A percentile compares a stretch with the other conserved stretches of the same genome.
Evolutionary conservation across 2,888 invertebrate species (phyloP).

Genomic region (Cepaea hortensis): DNA sequence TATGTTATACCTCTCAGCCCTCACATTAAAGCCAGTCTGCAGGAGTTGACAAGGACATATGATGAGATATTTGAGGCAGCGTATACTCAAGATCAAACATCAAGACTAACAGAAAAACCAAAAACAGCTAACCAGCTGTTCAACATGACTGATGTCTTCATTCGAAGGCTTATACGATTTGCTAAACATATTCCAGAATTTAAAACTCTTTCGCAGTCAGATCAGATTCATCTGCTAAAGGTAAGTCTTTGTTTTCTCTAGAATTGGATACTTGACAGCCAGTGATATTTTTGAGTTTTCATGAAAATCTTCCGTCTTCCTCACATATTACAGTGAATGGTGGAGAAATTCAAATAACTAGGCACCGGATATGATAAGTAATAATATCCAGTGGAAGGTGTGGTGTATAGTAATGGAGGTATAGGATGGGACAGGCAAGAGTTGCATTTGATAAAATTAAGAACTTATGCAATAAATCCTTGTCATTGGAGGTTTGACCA

Average conservation of each 20-base stretch:
- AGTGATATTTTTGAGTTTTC: not conserved
- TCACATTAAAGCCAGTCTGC: constrained; percentile 46
- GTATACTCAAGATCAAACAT: constrained; percentile 61
- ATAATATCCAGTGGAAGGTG: no score
- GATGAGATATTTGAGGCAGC: constrained; percentile 63
- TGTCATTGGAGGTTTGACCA: no score
- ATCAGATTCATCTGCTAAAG: constrained; percentile 90
- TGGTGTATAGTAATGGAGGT: no score
- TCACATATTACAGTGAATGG: no score
- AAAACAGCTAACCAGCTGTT: constrained; percentile 67
- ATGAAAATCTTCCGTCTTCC: not conserved
- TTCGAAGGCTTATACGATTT: constrained; percentile 84
- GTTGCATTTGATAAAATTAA: no score
- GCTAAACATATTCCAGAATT: constrained; percentile 83
- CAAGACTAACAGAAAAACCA: constrained; percentile 61
- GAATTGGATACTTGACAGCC: not conserved
- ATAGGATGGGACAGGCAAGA: no score
- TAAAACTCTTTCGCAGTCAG: constrained; percentile 94
- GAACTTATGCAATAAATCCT: no score
- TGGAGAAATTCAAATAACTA: no score
- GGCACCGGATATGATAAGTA: no score
- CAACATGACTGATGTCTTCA: constrained; percentile 77
- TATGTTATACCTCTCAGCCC: constrained; percentile 49
- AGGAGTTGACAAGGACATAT: constrained; percentile 49
- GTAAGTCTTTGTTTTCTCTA: constrained; percentile 51